phyloP scores from a whole-genome alignment of 2,113 vertebrate genomes.

The Falcunculus frontatus region DNA sequence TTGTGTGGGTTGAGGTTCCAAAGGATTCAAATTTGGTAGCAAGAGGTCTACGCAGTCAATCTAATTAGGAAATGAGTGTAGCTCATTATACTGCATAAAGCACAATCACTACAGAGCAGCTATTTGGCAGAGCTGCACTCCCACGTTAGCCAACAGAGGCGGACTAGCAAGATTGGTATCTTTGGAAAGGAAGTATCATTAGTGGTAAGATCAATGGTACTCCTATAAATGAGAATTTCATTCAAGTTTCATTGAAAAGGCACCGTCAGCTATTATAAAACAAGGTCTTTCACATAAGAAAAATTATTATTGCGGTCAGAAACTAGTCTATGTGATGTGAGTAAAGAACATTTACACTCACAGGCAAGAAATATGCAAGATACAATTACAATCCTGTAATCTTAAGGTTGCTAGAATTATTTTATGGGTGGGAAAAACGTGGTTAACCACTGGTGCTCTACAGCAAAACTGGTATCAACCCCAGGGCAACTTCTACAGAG shows the following conservation, averaged over 20 bases:
- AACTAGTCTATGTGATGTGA: background rate
- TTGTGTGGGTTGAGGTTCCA: background rate
- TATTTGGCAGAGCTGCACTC: background rate
- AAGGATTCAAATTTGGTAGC: background rate
- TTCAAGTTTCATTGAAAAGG: background rate
- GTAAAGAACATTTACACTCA: background rate
- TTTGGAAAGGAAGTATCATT: background rate
- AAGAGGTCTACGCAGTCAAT: background rate
- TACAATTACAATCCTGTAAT: background rate
- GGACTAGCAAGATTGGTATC: background rate
- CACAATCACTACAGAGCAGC: background rate
- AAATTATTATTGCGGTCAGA: background rate
- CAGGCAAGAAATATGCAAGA: background rate
- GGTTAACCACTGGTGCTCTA: background rate
- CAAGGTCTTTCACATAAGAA: background rate
- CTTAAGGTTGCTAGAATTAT: background rate
- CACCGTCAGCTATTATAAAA: background rate
- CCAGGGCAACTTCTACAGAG: background rate
- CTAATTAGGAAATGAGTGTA: background rate
- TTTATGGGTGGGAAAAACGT: fast-evolving
- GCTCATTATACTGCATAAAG: background rate
- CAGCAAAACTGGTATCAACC: background rate
- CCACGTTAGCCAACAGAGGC: background rate
- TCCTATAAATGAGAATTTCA: background rate
- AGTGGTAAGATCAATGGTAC: background rate